Percentiles rank a stretch among this genome's conserved stretches.
phyloP scores from a whole-genome alignment of 2,888 invertebrate species.

The Rapana venosa region DNA sequence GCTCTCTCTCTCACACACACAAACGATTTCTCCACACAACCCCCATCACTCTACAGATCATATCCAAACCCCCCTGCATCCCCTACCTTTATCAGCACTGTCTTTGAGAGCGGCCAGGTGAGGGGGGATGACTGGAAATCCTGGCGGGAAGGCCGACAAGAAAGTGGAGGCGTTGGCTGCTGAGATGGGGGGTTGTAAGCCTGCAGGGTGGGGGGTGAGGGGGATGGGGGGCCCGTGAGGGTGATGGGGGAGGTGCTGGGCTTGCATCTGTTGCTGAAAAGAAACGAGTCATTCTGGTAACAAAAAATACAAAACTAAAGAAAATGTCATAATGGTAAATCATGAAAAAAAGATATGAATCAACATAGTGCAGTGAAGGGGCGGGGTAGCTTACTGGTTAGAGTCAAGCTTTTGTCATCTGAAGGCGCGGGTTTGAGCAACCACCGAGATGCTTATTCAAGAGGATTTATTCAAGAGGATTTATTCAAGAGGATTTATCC shows the following conservation, averaged over 20 bases:
- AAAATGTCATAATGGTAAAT: no score
- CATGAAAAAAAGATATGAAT: no score
- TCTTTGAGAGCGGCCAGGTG: conserved; percentile 42
- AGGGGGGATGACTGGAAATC: conserved; percentile 39
- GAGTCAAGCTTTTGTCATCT: no score
- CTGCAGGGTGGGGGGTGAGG: conserved; percentile 77
- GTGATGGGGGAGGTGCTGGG: conserved; percentile 85
- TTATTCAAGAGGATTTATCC: no score
- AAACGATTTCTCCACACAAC: background rate
- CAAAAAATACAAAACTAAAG: no score
- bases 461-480: no score
- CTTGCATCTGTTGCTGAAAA: conserved; percentile 92
- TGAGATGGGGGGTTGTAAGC: conserved; percentile 72
- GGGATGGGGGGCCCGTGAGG: conserved; percentile 76
- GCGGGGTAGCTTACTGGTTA: no score
- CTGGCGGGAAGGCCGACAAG: conserved; percentile 60
- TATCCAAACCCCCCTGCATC: background rate
- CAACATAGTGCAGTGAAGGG: no score
- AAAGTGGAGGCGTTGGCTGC: conserved; percentile 74
- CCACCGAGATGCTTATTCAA: no score
- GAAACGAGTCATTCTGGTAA: background rate
- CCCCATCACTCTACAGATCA: background rate
- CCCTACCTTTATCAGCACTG: conserved; percentile 33
- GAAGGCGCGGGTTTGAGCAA: no score
- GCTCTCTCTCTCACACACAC: background rate